A percentile compares a stretch with the other conserved stretches of the same genome.
These are phyloP conservation scores for Drosophila arizonae DNA, from an alignment of 1,140 invertebrate species.

Conservation along the genomic window DNA sequence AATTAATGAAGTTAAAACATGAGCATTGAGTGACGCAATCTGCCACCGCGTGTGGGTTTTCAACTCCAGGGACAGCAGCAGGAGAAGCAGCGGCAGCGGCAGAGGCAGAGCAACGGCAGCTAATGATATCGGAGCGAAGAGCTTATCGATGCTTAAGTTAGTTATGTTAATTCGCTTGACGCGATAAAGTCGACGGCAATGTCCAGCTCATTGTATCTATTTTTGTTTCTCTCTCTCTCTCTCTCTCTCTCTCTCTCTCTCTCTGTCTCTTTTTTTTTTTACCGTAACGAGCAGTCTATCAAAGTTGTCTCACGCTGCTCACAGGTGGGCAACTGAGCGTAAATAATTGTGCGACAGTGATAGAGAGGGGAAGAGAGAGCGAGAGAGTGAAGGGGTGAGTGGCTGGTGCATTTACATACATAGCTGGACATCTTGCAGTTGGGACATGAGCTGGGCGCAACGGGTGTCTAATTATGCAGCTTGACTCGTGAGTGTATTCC, in stretches of 20 bases:
- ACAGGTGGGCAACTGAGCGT: slow-evolving; percentile 80
- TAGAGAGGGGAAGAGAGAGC: slow-evolving; percentile 7
- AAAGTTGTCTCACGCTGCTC: slow-evolving; percentile 52
- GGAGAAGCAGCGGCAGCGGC: slow-evolving; percentile 17
- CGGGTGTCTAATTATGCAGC: slow-evolving; percentile 78
- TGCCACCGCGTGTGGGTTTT: slow-evolving; percentile 16
- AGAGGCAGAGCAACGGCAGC: slow-evolving; percentile 29
- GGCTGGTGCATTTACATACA: slow-evolving; percentile 39
- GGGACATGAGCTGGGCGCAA: slow-evolving; percentile 31
- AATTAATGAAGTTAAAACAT: slow-evolving; percentile 76
- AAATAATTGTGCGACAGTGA: slow-evolving; percentile 61
- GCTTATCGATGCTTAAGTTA: slow-evolving; percentile 78
- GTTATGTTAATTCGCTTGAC: slow-evolving; percentile 71
- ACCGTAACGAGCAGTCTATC: slow-evolving; percentile 59
- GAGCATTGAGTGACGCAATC: slow-evolving; percentile 46
- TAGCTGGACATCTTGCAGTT: slow-evolving; percentile 29
- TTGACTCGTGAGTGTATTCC: slow-evolving; percentile 20
- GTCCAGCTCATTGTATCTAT: slow-evolving; percentile 42
- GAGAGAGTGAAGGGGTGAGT: slow-evolving; percentile 1
- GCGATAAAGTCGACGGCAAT: slow-evolving; percentile 54
- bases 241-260: too few species aligned
- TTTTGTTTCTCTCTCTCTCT: background rate
- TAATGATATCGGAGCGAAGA: slow-evolving; percentile 59
- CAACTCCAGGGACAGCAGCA: slow-evolving; percentile 2
- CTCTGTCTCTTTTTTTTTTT: slow-evolving; percentile 7